Base-by-base conservation (phyloP, 2,797 vertebrate species). In the Iguana delicatissima region DNA sequence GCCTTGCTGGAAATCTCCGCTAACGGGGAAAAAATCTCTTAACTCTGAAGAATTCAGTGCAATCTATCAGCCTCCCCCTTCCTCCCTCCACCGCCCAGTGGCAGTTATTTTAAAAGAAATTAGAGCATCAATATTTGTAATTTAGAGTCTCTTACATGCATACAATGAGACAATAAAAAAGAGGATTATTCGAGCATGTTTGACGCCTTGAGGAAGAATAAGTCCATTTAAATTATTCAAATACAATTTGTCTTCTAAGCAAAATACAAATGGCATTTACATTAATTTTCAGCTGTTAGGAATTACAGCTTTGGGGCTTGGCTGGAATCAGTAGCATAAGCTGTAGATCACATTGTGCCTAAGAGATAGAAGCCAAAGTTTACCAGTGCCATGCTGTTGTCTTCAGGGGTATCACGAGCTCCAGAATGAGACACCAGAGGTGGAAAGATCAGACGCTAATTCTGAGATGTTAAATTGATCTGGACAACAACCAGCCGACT, bases 211-310 rank as follows among this genome's bases (percentile, higher is more conserved):
- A 92, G 89, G 93, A 95, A 93, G 20, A 22, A 20, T 50, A 96
- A 52, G 84, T 87, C 52, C 55, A 16, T 94, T 94, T 96, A 91
- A 96, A 95, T 95, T 95, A 94, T 95, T 95, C 90, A 91, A 52
- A 64, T 38, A 86, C 84, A 72, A 91, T 93, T 95, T 93, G 74
- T 95, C 90, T 93, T 12, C 3, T 84, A 88, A 4, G 57, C 10
- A 62, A 81, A 80, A 7, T 10, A 35, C 26, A 35, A 13, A 1
- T 62, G 86, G 52, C 77, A 59, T 92, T 93, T 38, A 46, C 84
- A 52, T 85, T 84, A 90, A 89, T 93, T 93, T 85, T 91, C 89
- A 84, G 18, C 57, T 83, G 81, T 93, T 94, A 87, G 86, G 64
- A 91, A 92, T 91, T 91, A 89, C 90, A 89, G 81, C 92, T 94